Conservation (phyloP, 1,140 invertebrate species). For the Amphibalanus amphitrite region DNA sequence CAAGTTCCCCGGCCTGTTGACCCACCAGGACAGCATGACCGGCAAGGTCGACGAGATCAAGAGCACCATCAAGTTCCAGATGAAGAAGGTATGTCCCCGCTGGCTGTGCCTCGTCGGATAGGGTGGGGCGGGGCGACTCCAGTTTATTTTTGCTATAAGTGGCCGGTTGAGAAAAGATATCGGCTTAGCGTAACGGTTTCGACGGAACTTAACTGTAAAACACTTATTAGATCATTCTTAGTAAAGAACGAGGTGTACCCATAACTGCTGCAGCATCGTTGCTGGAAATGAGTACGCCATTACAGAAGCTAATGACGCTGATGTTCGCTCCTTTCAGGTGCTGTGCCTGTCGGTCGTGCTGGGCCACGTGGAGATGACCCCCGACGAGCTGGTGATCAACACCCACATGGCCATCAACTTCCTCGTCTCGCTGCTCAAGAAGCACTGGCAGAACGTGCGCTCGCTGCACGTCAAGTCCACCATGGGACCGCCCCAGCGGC, state of each 20-base stretch:
- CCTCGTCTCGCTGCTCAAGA: conserved; percentile 95
- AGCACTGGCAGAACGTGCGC: conserved; percentile 99
- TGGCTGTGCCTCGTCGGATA: too few species aligned
- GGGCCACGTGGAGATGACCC: conserved; percentile 89
- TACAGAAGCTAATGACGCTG: too few species aligned
- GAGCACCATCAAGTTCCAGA: conserved; percentile 99
- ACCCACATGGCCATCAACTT: conserved; percentile 96
- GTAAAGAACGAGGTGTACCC: too few species aligned
- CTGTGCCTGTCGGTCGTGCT: conserved; percentile 94
- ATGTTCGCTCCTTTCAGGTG: too few species aligned
- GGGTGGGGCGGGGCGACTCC: too few species aligned
- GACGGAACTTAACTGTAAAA: too few species aligned
- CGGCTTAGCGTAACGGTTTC: too few species aligned
- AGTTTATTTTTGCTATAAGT: too few species aligned
- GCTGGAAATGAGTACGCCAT: too few species aligned
- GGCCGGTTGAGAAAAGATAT: too few species aligned
- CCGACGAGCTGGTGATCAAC: conserved; percentile 91
- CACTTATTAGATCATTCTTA: too few species aligned
- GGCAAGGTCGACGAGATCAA: conserved; percentile 96
- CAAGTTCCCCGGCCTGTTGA: conserved; percentile 96
- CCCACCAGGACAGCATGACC: conserved; percentile 89
- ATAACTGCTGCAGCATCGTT: too few species aligned
- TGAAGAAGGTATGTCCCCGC: conserved; percentile 75
- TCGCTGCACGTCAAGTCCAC: conserved; percentile 96
- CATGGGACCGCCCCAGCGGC: conserved; percentile 90